phyloP scores from a whole-genome alignment of 2,113 vertebrate genomes.

The Rousettus leschenaultii region DNA sequence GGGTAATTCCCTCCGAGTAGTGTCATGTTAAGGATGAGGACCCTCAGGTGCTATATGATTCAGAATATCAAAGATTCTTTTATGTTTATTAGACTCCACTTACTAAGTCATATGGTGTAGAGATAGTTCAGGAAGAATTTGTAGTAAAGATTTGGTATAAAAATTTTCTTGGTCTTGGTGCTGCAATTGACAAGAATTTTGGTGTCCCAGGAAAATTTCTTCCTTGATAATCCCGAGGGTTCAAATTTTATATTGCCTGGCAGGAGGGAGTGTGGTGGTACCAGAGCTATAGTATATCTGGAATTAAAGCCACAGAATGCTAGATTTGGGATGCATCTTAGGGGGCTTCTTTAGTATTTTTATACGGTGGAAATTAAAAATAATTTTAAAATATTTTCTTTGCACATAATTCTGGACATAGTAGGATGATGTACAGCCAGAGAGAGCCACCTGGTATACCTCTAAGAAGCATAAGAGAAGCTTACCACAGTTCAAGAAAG shows the following conservation, averaged over 20 bases:
- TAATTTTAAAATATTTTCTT: background rate
- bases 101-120: background rate
- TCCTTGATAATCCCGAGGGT: background rate
- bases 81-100: background rate
- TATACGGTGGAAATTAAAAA: background rate
- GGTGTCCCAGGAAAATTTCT: background rate
- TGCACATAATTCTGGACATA: background rate
- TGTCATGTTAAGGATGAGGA: background rate
- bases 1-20: background rate
- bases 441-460: background rate
- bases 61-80: background rate
- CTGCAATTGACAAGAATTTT: background rate
- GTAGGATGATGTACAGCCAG: background rate
- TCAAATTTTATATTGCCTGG: background rate
- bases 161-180: background rate
- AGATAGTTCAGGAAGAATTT: background rate
- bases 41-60: accelerated
- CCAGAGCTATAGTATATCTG: background rate
- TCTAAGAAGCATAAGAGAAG: background rate
- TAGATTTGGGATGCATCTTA: background rate
- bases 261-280: background rate
- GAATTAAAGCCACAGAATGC: background rate
- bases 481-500: background rate
- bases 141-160: background rate
- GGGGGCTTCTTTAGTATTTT: background rate